A percentile compares a stretch with the other conserved stretches of the same genome.
Conservation (phyloP, 2,797 vertebrate genomes). For the Schizopygopsis pylzovi region DNA sequence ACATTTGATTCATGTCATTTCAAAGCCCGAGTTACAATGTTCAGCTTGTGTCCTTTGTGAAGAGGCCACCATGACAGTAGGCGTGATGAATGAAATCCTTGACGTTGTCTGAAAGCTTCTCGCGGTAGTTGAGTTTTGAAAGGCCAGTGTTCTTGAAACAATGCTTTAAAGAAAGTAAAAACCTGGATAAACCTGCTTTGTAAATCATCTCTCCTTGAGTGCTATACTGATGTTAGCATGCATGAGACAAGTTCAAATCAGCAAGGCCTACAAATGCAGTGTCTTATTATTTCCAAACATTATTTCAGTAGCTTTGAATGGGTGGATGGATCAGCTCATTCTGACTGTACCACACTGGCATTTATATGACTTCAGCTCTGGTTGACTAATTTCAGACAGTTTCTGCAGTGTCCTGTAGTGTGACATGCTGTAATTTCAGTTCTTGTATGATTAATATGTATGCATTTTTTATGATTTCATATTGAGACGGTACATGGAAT, state of each 20-base stretch:
- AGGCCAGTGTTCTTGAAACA: neutral
- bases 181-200: neutral
- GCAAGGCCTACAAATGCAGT: neutral
- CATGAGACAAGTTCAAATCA: neutral
- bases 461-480: neutral
- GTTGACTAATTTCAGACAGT: neutral
- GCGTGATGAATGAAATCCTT: slow-evolving; percentile 16
- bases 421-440: neutral
- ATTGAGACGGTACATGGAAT: no score
- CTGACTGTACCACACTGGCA: neutral
- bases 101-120: neutral
- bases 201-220: slow-evolving; percentile 2
- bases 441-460: neutral
- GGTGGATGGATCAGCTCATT: neutral
- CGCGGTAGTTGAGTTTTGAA: neutral
- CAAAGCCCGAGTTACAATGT: neutral
- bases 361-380: neutral
- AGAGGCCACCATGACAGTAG: neutral
- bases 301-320: neutral
- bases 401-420: neutral
- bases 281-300: neutral
- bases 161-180: neutral
- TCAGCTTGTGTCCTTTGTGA: slow-evolving; percentile 11
- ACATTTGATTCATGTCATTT: slow-evolving; percentile 10
- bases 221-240: neutral